These are phyloP conservation scores for Gadopsis marmoratus DNA, from an alignment of 2,797 vertebrate genomes.

Conservation along the genomic window DNA sequence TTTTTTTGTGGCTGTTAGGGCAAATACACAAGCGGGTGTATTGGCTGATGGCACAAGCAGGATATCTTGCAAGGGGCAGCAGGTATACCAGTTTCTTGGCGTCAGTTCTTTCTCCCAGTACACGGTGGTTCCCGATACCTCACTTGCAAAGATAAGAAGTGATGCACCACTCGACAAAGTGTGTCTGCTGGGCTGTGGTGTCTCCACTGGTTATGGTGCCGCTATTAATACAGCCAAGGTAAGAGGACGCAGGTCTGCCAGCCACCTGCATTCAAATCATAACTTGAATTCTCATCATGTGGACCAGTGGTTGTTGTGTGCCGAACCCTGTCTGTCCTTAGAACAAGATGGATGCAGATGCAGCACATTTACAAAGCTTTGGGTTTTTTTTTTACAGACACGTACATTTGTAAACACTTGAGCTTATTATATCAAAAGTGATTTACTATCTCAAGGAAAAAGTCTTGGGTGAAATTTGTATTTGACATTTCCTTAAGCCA, in stretches of 20 bases:
- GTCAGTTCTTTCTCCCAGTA: conserved; percentile 95
- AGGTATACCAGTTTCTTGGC: conserved; percentile 93
- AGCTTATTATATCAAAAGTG: not conserved
- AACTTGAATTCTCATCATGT: not conserved
- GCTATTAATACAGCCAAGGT: conserved; percentile 92
- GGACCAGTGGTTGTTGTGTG: not conserved
- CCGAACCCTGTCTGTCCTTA: not conserved
- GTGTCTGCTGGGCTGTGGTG: conserved; percentile 92
- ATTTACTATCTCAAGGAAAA: not conserved
- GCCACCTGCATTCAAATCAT: not conserved
- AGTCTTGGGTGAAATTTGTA: not conserved
- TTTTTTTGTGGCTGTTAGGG: conserved; percentile 44
- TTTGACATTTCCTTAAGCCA: not conserved
- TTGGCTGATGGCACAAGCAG: conserved; percentile 74
- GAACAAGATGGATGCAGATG: not conserved
- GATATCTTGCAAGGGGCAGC: conserved; percentile 88
- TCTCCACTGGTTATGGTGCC: conserved; percentile 95
- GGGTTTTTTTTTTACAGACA: not conserved
- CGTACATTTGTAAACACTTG: not conserved
- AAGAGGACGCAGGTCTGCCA: not conserved
- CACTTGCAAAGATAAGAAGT: conserved; percentile 89
- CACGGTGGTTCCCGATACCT: conserved; percentile 93
- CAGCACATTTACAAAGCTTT: not conserved
- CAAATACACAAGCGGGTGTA: conserved; percentile 55
- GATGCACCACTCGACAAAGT: conserved; percentile 92